Evolutionary conservation across 2,797 vertebrate genomes (phyloP).

Genomic region (Ctenopoma kingsleyae): DNA sequence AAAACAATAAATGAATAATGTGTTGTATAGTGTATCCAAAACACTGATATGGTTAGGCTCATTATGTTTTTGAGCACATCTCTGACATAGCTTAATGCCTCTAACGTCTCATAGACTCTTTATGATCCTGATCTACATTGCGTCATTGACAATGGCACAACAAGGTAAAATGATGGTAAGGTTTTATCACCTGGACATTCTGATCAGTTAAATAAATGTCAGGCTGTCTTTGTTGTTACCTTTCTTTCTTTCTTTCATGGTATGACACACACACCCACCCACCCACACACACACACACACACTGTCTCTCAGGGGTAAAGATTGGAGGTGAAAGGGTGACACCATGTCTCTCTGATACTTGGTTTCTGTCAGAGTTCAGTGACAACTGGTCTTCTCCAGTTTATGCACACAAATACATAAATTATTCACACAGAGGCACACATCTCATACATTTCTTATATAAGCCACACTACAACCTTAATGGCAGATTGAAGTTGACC

Average conservation of each 20-base stretch:
- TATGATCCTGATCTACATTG: background rate
- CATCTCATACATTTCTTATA: constrained; percentile 21
- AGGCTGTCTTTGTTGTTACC: too few species aligned
- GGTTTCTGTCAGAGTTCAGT: constrained; percentile 67
- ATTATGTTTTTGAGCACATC: background rate
- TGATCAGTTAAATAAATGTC: too few species aligned
- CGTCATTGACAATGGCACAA: background rate
- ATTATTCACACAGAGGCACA: constrained; percentile 14
- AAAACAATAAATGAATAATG: background rate
- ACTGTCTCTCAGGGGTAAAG: constrained; percentile 39
- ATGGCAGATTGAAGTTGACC: constrained; percentile 30
- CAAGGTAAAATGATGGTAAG: too few species aligned
- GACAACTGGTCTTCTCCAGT: constrained; percentile 61
- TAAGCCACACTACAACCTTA: background rate
- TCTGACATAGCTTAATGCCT: background rate
- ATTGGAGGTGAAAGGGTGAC: constrained; percentile 74
- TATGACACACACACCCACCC: constrained; percentile 25
- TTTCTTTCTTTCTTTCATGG: too few species aligned
- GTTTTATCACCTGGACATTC: too few species aligned
- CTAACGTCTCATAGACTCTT: background rate
- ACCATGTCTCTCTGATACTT: constrained; percentile 70
- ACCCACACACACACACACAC: constrained; percentile 16
- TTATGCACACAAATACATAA: constrained; percentile 13
- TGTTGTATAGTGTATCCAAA: too few species aligned
- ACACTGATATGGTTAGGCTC: too few species aligned